Base-by-base conservation (phyloP, 1,140 invertebrate species). In the Caerostris extrusa region DNA sequence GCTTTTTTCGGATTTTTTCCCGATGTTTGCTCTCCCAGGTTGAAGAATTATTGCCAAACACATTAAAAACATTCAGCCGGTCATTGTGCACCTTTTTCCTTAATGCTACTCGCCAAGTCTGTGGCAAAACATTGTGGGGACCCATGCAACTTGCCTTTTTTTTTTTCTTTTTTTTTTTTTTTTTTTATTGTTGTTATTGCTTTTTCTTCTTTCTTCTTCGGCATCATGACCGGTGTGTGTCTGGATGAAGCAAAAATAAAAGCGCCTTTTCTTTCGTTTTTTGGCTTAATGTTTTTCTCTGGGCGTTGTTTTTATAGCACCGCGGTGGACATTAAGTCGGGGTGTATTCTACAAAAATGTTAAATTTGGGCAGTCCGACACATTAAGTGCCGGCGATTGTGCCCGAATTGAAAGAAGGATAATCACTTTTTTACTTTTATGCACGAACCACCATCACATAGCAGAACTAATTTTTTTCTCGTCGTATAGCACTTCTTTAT, bases 401-500 rank as follows among this genome's bases (percentile, higher is more conserved):
- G 19, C 19, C 58, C 10, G 8, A 61, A 50, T 58, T 61, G n/a
- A 57, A 87, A 87, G 58, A 61, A n/a, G 58, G 58, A 60, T 50
- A 87, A 60, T 50, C 85, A 87, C 57, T 87, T 61, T 87, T 64
- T 87, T 85, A 57, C 82, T 87, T 87, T 58, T 60, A 64, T n/a
- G 56, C 85, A 77, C 34, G 69, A 77, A 77, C 12, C 69, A 34
- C 69, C 69, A 50, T 77, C 8, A 34, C 8, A 77, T 77, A 77
- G 12, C 7, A 77, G 50, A 53, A 50, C 10, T 34, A 34, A 50
- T 77, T 77, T 12, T 77, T 12, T 77, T 17, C 60, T 3, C 60
- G 17, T 17, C 10, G 34, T 34, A 61, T 61, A 4, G 7, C 60
- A 61, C 60, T 10, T 10, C 17, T 61, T 61, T 61, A 10, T 61